Percentiles rank a stretch among this genome's conserved stretches.
These are phyloP conservation scores for Campoletis sonorensis DNA, from an alignment of 1,140 invertebrate species.

Conservation along the genomic window DNA sequence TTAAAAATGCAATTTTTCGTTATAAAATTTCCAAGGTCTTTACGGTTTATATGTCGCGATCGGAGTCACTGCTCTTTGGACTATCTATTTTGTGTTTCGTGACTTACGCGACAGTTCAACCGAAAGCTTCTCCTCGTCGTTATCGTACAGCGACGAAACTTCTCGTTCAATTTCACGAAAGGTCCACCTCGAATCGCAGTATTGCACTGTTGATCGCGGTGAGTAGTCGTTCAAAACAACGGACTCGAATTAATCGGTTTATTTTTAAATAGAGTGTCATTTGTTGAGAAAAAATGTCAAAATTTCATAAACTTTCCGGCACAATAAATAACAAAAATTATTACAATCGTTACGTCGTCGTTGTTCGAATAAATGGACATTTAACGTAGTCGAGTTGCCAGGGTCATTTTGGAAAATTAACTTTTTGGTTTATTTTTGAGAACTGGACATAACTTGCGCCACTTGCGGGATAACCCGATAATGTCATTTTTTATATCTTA, in stretches of 20 bases:
- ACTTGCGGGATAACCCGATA: too few species aligned
- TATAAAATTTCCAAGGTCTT: slow-evolving; percentile 45
- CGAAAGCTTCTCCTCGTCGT: not conserved
- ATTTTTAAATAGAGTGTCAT: too few species aligned
- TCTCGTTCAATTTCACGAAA: not conserved
- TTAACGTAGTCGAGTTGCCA: too few species aligned
- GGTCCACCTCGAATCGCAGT: not conserved
- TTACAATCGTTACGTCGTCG: too few species aligned
- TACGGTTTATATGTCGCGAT: slow-evolving; percentile 34
- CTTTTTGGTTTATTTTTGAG: too few species aligned
- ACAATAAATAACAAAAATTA: not conserved
- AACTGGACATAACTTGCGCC: too few species aligned
- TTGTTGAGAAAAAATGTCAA: not conserved
- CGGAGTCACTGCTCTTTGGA: slow-evolving; percentile 43
- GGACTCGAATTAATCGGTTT: not conserved
- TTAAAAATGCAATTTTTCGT: not conserved
- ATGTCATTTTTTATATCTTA: too few species aligned
- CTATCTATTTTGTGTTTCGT: slow-evolving; percentile 34
- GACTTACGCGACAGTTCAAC: not conserved
- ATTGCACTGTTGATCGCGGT: slow-evolving; percentile 35
- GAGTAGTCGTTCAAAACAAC: slow-evolving; percentile 23
- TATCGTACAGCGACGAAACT: slow-evolving; percentile 6
- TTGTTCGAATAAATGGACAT: too few species aligned
- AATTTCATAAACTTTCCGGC: too few species aligned
- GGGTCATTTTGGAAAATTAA: too few species aligned